phyloP scores from a whole-genome alignment of 64 coral and sea anemone genomes.

The Montipora cactus region DNA sequence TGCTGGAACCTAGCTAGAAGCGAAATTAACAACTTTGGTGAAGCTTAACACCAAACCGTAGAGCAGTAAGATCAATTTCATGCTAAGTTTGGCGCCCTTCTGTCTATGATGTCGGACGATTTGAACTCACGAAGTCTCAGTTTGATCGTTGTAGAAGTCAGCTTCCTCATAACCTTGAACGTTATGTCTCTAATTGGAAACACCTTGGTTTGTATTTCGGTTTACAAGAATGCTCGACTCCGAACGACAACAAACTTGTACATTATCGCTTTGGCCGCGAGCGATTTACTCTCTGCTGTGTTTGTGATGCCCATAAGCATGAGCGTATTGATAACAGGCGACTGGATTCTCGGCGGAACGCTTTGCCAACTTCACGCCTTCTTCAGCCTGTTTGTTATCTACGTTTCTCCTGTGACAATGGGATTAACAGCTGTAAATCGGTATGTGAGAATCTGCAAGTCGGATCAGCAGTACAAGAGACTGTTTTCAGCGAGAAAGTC shows the following conservation, averaged over 20 bases:
- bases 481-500: background rate
- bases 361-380: constrained; percentile 9
- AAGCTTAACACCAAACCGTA: too few species aligned
- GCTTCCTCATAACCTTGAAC: background rate
- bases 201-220: background rate
- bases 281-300: background rate
- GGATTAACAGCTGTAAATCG: constrained; percentile 2
- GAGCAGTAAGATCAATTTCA: too few species aligned
- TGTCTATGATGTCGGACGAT: background rate
- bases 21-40: too few species aligned
- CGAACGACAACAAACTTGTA: constrained; percentile 2
- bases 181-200: background rate
- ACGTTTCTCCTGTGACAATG: constrained; percentile 17
- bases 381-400: constrained; percentile 19
- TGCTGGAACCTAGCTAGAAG: too few species aligned
- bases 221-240: background rate
- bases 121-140: background rate
- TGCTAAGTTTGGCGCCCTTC: too few species aligned
- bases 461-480: background rate
- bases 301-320: background rate
- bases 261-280: background rate
- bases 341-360: background rate
- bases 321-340: background rate
- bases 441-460: background rate
- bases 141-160: background rate